Base-by-base conservation (phyloP, 2,888 invertebrate species). In the Serrognathus titanus region DNA sequence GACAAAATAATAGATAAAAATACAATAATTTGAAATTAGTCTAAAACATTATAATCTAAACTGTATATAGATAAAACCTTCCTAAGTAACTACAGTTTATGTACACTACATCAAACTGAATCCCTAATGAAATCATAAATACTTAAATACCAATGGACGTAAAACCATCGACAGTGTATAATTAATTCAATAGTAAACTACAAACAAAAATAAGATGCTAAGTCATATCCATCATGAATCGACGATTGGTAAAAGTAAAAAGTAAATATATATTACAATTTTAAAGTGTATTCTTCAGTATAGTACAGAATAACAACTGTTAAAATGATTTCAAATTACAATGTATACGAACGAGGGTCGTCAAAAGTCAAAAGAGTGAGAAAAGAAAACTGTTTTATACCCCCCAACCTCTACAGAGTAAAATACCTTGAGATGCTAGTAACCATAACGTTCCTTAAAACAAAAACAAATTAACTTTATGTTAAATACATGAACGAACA, bases 401-500 rank as follows among this genome's bases (percentile, higher is more conserved):
- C 43, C 36, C 13, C 40, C 31, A 9, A 43, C 11, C 31, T 13
- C 48, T 11, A 48, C 40, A 12, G 12, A 53, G 48, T 16, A 20
- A 43, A 16, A n/a, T 16, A 37, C 13, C 31, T 38, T 39, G 50
- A 57, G 50, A 59, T 69, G 69, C 67, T 71, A 74, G 66, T 73
- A 72, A 61, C 72, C 72, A 58, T 73, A 73, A 43, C 71, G 71
- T 56, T 74, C 74, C 71, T 71, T 62, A 60, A 66, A 64, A 58
- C 20, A 55, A 55, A 55, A 58, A n/a, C n/a, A 16, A 13, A 55
- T 45, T 41, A 57, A 47, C 40, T 36, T 43, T 11, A 38, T 13
- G 55, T 12, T 43, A 13, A 40, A 12, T 24, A 37, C 12, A 46
- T 35, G 11, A 10, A 9, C 12, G 20, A 43, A 40, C 20, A 13